phyloP scores from a whole-genome alignment of 1,140 invertebrate species.

The Aleiodes sp. region DNA sequence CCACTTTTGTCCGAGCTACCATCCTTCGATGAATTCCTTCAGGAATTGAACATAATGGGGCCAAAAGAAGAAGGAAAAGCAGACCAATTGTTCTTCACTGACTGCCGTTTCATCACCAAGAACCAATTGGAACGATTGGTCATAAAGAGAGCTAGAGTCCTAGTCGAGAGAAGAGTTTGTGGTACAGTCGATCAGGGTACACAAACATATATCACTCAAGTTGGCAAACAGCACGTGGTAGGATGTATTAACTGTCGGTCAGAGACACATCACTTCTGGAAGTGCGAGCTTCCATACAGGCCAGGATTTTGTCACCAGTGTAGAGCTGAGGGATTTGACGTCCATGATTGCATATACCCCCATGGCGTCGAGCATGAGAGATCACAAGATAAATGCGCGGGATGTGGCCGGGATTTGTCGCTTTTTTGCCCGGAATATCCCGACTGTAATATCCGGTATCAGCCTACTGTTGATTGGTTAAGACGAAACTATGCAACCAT shows the following conservation, averaged over 20 bases:
- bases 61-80: not conserved
- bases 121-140: constrained; percentile 5
- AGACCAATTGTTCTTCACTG: not conserved
- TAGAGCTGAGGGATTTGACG: constrained; percentile 27
- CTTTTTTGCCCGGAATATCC: too few relatives aligned
- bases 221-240: constrained; percentile 15
- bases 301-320: constrained; percentile 26
- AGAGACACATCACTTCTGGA: constrained; percentile 23
- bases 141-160: constrained; percentile 7
- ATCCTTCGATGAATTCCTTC: constrained; percentile 3
- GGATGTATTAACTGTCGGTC: constrained; percentile 20
- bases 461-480: too few relatives aligned
- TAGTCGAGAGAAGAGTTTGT: not conserved
- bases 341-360: not conserved
- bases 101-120: too few relatives aligned
- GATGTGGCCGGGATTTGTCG: too few relatives aligned
- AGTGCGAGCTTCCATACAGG: constrained; percentile 7
- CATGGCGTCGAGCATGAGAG: constrained; percentile 26
- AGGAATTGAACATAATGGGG: not conserved
- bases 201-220: constrained; percentile 17
- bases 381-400: too few relatives aligned
- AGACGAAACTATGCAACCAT: too few relatives aligned
- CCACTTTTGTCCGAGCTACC: not conserved
- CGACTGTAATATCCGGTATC: too few relatives aligned
- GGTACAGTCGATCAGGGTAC: constrained; percentile 13